Percentiles rank a stretch among this genome's conserved stretches.
Evolutionary conservation across 2,113 vertebrate species (phyloP).

Genomic region (Oceanites oceanicus): DNA sequence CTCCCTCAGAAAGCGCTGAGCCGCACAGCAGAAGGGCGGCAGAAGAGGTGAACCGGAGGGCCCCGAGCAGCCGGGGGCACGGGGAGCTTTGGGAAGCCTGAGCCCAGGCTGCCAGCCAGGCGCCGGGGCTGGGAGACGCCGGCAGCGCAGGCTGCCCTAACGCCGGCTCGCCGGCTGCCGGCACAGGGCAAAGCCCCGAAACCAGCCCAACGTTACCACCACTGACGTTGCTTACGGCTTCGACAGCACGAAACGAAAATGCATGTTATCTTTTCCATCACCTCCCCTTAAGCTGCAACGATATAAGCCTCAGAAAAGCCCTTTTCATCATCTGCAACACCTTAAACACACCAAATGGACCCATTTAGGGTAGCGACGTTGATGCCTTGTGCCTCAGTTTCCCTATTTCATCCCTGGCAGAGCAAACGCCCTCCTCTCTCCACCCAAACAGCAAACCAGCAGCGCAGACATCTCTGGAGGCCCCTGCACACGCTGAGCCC

Average conservation of each 20-base stretch:
- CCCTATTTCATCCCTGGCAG: neutral
- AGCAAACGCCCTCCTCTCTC: too few species aligned
- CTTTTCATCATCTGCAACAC: neutral
- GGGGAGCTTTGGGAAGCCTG: neutral
- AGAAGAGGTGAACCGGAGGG: neutral
- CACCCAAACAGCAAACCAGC: neutral
- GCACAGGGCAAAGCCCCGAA: rapidly evolving
- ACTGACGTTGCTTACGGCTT: neutral
- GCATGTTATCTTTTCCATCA: neutral
- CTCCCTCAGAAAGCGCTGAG: neutral
- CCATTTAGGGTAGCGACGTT: neutral
- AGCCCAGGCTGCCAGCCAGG: neutral
- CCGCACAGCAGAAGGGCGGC: neutral
- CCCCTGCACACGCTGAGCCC: neutral
- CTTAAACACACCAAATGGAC: neutral
- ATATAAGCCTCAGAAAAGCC: neutral
- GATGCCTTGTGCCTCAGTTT: neutral
- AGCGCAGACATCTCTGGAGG: neutral
- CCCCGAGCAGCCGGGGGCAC: neutral
- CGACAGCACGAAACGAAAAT: neutral
- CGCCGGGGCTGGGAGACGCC: neutral
- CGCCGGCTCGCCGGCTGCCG: too few species aligned
- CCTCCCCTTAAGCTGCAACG: too few species aligned
- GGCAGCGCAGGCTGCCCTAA: neutral
- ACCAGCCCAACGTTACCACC: neutral